Base-by-base conservation (phyloP, 2,113 vertebrate genomes). In the Hippocampus mohnikei region DNA sequence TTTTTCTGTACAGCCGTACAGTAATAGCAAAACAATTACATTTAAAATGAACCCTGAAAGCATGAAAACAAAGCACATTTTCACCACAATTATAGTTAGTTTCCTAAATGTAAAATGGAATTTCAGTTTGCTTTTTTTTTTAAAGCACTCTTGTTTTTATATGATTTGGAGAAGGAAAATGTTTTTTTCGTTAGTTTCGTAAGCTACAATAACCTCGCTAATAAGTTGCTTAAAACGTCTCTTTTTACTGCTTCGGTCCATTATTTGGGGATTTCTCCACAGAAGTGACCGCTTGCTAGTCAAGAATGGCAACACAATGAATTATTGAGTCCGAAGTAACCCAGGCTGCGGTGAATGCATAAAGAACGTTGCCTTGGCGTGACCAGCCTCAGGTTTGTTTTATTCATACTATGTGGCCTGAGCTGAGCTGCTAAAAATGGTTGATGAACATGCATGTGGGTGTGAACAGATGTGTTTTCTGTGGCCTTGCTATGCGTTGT, bases 241-340 rank as follows among this genome's bases (percentile, higher is more conserved):
- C 15, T 50, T 59, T 56, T 29, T 15, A 21, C n/a, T 21, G 10
- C n/a, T 25, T 5, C 20, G 10, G n/a, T 46, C 16, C 41, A 25
- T 46, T 65, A 18, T 64, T 41, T 44, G 11, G 21, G n/a, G 11
- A 21, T 23, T 42, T 48, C 12, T 44, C 42, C 41, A 21, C 42
- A 73, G 71, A 77, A 59, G 15, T 66, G 66, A 83, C 69, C 74
- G 71, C 18, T 60, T 67, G 75, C 72, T 64, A 67, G 66, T 56
- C 65, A 64, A 58, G 59, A 75, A 8, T 40, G 21, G 70, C 68
- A 73, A 25, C 50, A 29, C 62, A 44, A 79, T 89, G 56, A 80
- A 84, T 52, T 75, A 79, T 84, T 76, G 70, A 87, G 64, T 48
- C 60, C 62, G 72, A 61, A 73, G 48, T 83, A 81, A 67, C 44